These are phyloP conservation scores for Eretmocerus hayati DNA, from an alignment of 2,888 invertebrate species.

Conservation along the genomic window DNA sequence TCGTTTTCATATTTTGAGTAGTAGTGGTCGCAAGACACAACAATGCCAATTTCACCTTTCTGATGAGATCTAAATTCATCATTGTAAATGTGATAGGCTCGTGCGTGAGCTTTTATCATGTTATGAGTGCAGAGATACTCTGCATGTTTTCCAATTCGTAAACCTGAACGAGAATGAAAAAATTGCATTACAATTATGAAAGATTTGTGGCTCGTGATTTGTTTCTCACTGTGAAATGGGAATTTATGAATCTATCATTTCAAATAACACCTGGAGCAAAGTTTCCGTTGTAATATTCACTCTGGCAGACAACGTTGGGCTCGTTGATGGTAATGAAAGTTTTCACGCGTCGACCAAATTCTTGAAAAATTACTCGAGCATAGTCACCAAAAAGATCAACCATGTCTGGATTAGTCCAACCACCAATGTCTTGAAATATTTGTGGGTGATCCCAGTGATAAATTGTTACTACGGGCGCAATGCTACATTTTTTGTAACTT, in stretches of 20 bases:
- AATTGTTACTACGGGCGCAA: conserved; percentile 57
- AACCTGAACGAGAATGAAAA: conserved; percentile 2
- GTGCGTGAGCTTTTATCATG: conserved; percentile 64
- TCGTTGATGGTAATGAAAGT: conserved; percentile 75
- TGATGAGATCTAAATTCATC: conserved; percentile 51
- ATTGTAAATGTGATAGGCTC: conserved; percentile 57
- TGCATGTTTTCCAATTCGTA: conserved; percentile 43
- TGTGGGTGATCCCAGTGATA: conserved; percentile 64
- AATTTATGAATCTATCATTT: not conserved
- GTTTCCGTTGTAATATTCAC: conserved; percentile 46
- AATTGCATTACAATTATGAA: not conserved
- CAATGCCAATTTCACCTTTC: conserved; percentile 48
- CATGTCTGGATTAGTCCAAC: conserved; percentile 58
- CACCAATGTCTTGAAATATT: conserved; percentile 54
- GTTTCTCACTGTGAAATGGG: not conserved
- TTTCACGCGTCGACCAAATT: conserved; percentile 53
- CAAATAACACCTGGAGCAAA: not conserved
- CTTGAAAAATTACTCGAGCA: conserved; percentile 51
- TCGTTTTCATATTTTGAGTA: conserved; percentile 17
- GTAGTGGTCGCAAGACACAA: conserved; percentile 2
- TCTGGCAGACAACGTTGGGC: conserved; percentile 54
- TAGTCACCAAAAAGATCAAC: conserved; percentile 57
- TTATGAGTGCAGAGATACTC: conserved; percentile 65
- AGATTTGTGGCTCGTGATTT: not conserved
- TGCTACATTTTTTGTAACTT: conserved; percentile 49